These are phyloP conservation scores for Percina caprodes DNA, from an alignment of 2,113 vertebrate species.

Conservation along the genomic window DNA sequence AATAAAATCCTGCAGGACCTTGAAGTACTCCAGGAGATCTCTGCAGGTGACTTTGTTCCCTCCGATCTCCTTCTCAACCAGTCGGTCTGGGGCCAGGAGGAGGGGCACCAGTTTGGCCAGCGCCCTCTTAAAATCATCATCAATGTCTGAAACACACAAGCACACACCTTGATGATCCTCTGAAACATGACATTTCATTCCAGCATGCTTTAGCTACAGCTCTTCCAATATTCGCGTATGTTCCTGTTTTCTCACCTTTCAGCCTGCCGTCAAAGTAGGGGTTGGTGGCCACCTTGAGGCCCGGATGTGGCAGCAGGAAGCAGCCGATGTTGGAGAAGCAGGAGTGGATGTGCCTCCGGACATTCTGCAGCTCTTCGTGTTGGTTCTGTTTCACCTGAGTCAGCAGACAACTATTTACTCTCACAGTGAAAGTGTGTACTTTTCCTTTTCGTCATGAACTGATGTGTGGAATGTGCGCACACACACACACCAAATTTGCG, in stretches of 20 bases:
- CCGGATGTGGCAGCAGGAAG: constrained; percentile 92
- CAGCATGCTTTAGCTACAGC: too few species aligned
- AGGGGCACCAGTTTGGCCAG: constrained; percentile 90
- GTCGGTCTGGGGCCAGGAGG: constrained; percentile 90
- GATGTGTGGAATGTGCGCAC: background rate
- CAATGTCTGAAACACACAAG: constrained; percentile 86
- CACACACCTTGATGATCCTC: background rate
- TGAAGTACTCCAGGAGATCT: constrained; percentile 97
- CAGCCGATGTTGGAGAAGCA: constrained; percentile 91
- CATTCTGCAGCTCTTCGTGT: constrained; percentile 93
- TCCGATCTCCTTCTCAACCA: constrained; percentile 96
- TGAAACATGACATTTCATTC: background rate
- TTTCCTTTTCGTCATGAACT: too few species aligned
- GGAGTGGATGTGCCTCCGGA: constrained; percentile 92
- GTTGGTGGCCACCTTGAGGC: constrained; percentile 92
- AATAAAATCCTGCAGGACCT: constrained; percentile 83
- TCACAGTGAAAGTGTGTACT: constrained; percentile 3
- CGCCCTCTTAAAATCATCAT: constrained; percentile 91
- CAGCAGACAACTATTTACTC: background rate
- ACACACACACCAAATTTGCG: too few species aligned
- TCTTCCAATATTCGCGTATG: background rate
- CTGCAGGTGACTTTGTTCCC: constrained; percentile 96
- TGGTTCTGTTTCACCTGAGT: constrained; percentile 90
- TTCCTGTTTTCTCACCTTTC: constrained; percentile 68
- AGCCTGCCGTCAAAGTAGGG: constrained; percentile 89